phyloP scores from a whole-genome alignment of 1,140 invertebrate species.

The Drosophila erecta region DNA sequence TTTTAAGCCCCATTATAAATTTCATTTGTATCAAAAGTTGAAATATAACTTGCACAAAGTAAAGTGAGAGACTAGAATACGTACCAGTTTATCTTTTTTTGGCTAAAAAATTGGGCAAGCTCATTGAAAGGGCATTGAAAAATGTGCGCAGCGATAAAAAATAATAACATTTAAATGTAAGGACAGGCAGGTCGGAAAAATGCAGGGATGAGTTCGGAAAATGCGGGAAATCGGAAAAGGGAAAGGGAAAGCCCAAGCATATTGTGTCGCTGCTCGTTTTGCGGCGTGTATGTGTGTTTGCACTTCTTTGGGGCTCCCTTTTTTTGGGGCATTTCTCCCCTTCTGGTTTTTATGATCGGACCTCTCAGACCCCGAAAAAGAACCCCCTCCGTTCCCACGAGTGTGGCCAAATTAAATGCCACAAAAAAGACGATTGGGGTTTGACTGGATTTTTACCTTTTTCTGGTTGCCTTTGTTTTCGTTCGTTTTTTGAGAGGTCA shows the following conservation, averaged over 20 bases:
- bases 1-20: too few relatives aligned
- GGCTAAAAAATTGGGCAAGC: not conserved
- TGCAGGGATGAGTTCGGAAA: not conserved
- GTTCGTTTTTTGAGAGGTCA: conserved; percentile 22
- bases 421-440: conserved; percentile 44
- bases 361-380: conserved; percentile 11
- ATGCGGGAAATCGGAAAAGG: conserved; percentile 4
- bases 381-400: conserved; percentile 2
- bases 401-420: conserved; percentile 57
- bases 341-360: conserved; percentile 53
- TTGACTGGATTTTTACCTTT: conserved; percentile 46
- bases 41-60: not conserved
- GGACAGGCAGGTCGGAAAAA: conserved; percentile 21
- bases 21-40: not conserved
- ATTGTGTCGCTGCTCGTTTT: conserved; percentile 77
- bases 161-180: conserved; percentile 72
- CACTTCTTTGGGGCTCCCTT: conserved; percentile 6
- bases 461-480: conserved; percentile 22
- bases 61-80: not conserved
- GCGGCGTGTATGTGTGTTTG: conserved; percentile 53
- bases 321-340: conserved; percentile 14
- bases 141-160: conserved; percentile 67
- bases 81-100: too few relatives aligned
- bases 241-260: conserved; percentile 46
- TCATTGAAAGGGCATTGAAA: conserved; percentile 1